Percentiles rank a stretch among this genome's conserved stretches.
Evolutionary conservation across 1,140 invertebrate genomes (phyloP).

Genomic region (Streblospio benedicti): DNA sequence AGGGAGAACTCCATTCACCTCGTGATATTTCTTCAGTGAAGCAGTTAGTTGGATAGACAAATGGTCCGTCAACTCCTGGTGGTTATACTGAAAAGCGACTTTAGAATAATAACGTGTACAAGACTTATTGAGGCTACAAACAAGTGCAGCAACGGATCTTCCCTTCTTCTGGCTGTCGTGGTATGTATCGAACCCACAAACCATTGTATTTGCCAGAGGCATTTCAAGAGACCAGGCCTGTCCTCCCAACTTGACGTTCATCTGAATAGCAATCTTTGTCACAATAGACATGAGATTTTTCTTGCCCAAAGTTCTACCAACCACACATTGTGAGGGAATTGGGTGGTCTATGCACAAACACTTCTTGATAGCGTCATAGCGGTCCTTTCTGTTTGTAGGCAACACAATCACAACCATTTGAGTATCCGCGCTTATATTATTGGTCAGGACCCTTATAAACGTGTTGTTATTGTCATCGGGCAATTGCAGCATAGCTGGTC

Average conservation of each 20-base stretch:
- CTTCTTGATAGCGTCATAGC: constrained; percentile 80
- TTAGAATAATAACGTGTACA: constrained; percentile 8
- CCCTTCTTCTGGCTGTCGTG: constrained; percentile 6
- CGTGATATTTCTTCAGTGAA: constrained; percentile 12
- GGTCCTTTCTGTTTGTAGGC: constrained; percentile 56
- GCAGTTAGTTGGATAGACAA: background rate
- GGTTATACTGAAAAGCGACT: constrained; percentile 5
- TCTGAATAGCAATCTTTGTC: constrained; percentile 14
- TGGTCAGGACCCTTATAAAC: constrained; percentile 26
- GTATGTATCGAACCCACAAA: constrained; percentile 13
- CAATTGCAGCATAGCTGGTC: constrained; percentile 44
- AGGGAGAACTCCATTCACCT: constrained; percentile 48
- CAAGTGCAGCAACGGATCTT: constrained; percentile 7
- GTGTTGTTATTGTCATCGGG: constrained; percentile 31
- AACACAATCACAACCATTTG: constrained; percentile 38
- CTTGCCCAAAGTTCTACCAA: constrained; percentile 51
- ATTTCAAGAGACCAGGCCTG: constrained; percentile 11
- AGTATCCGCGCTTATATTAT: constrained; percentile 22
- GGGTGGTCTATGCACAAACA: constrained; percentile 72
- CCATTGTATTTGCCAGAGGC: constrained; percentile 13
- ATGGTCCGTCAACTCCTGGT: constrained; percentile 10
- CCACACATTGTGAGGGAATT: constrained; percentile 60
- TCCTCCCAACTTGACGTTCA: constrained; percentile 15
- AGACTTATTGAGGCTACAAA: background rate
- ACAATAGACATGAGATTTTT: constrained; percentile 46